phyloP scores from a whole-genome alignment of 1,140 invertebrate species.

The Cephus cinctus region DNA sequence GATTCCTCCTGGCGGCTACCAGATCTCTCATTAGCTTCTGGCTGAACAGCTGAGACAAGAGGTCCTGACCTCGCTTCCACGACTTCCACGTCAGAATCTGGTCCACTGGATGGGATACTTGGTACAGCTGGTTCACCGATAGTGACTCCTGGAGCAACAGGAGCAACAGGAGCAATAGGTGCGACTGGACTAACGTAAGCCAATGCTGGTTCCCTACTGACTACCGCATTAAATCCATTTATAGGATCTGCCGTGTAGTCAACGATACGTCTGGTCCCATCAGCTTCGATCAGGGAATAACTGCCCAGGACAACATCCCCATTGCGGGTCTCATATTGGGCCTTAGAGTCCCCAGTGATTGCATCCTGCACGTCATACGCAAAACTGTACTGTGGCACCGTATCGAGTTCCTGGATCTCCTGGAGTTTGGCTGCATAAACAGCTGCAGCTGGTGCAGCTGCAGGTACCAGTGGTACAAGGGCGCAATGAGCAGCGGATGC shows the following conservation, averaged over 20 bases:
- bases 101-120: constrained; percentile 35
- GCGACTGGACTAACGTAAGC: too few species aligned
- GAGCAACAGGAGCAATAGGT: constrained; percentile 16
- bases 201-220: constrained; percentile 31
- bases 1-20: too few species aligned
- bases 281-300: constrained; percentile 34
- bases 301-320: constrained; percentile 56
- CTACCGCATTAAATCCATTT: constrained; percentile 40
- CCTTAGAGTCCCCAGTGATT: constrained; percentile 63
- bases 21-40: too few species aligned
- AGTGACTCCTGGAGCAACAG: constrained; percentile 20
- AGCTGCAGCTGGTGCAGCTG: constrained; percentile 15
- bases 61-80: constrained; percentile 40
- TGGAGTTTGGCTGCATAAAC: constrained; percentile 30
- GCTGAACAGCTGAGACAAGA: too few species aligned
- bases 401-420: constrained; percentile 46
- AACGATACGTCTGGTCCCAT: constrained; percentile 34
- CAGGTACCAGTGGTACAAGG: constrained; percentile 25
- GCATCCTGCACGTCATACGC: constrained; percentile 50
- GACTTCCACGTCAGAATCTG: constrained; percentile 51
- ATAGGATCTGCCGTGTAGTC: constrained; percentile 39
- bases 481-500: constrained; percentile 27
- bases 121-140: constrained; percentile 20
- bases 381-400: constrained; percentile 45
- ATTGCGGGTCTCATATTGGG: constrained; percentile 64